Base-by-base conservation (phyloP, 2,113 vertebrate species). In the Campylomormyrus tamandua region DNA sequence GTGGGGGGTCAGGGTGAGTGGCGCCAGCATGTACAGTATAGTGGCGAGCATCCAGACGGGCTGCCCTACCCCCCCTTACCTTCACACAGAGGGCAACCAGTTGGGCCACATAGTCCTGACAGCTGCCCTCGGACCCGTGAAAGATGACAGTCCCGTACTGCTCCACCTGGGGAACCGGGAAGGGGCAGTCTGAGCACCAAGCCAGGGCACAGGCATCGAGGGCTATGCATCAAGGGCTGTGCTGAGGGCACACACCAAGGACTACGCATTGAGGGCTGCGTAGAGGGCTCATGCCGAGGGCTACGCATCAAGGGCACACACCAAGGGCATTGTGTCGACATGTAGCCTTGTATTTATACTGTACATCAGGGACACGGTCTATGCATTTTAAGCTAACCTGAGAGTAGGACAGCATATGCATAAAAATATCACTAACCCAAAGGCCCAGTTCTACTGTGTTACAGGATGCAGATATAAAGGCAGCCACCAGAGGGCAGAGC, bases 51-150 rank as follows among this genome's bases (percentile, higher is more conserved):
- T n/a, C 5, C 10, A 48, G 3, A 5, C 21, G 0, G 56, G 49
- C 17, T 3, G 8, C 8, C 7, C 21, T 24, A 24, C 19, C 7
- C 19, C 19, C 27, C 53, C 45, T 90, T 96, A 97, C 97, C 97
- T 97, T 97, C 91, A 99, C 95, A 94, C 96, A 97, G 93, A 94
- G 93, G 0, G 98, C 97, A 45, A 99, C 95, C 95, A 98, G 96
- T 89, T 93, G 89, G 1, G 97, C 97, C 88, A 99, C 94, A 90
- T 97, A 96, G 90, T 97, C 97, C 94, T 98, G 98, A 91, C 98
- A 96, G 94, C 98, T 98, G 93, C 97, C 98, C 94, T 99, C 97
- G 50, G 98, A 97, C 90, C 98, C 98, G 4, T 99, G 98, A 90
- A 99, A 98, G 94, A 99, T 98, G 83, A 99, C 96, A 92, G 96